Evolutionary conservation across 2,113 vertebrate genomes (phyloP), one percentile per base, ranked within the genome.

Genomic region (Caranx melampygus): DNA sequence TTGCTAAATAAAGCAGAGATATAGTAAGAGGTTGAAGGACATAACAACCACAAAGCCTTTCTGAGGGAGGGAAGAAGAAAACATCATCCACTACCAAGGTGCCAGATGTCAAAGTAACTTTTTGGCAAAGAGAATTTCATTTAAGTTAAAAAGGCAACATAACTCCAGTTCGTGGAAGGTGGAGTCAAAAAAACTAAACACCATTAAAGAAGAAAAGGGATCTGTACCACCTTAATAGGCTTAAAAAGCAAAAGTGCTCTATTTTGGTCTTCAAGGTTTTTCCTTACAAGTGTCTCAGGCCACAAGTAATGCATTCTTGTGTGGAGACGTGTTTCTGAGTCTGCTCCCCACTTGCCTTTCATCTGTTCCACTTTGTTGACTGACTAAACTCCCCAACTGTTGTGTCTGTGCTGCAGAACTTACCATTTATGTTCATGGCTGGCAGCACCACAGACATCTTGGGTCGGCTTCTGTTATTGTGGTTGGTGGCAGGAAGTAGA

Each of bases 401-500:
- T 72, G 69, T 44, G 68, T 55, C 55, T 85, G 74, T 71, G 75
- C 34, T 37, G 71, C 52, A 62, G 57, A 21, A 91, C 97, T 96
- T 94, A 97, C 98, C 98, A 59, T 97, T 97, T 90, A 97, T 94
- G 89, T 99, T 98, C 90, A 98, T 95, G 69, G 98, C 97, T 85
- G 97, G 98, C 87, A 99, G 89, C 66, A 99, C 95, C 88, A 99
- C 89, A 15, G 98, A 98, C 97, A 99, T 98, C 94, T 99, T 99
- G 67, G 98, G 97, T 81, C 97, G 95, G 61, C 95, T 95, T 85
- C 97, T 97, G 95, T 99, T 99, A 92, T 97, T 99, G 92, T 98
- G 96, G 81, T 93, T 96, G 52, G 97, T 98, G 81, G 98, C 98
- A 87, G 97, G 98, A 90, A 99, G 83, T 7, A 99, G 93, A 59